Conservation (phyloP, 2,888 invertebrate genomes). For the Orthosia cruda region DNA sequence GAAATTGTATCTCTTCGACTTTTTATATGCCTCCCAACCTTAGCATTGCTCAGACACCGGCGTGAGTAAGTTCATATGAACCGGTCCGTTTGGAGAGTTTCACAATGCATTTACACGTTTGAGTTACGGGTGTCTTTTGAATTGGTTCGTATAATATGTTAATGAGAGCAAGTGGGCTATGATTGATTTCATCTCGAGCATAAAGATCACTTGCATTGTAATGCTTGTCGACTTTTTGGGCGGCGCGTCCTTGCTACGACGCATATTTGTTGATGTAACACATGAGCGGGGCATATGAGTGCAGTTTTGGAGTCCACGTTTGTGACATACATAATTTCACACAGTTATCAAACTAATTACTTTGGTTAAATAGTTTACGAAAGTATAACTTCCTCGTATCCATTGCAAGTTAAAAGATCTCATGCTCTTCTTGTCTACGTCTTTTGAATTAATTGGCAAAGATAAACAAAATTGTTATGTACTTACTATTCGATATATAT, state of each 20-base stretch:
- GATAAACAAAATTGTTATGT: no score
- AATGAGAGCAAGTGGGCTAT: constrained; percentile 79
- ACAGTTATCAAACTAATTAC: background rate
- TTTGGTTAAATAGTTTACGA: background rate
- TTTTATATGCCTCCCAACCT: constrained; percentile 82
- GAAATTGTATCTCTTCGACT: constrained; percentile 74
- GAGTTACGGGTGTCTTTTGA: constrained; percentile 60
- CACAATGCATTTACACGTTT: constrained; percentile 65
- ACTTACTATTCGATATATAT: no score
- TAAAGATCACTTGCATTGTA: constrained; percentile 87
- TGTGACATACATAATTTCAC: background rate
- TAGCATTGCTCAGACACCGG: constrained; percentile 74
- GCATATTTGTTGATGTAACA: constrained; percentile 47
- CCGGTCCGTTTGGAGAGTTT: constrained; percentile 76
- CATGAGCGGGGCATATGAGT: constrained; percentile 25
- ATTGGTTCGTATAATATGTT: constrained; percentile 75
- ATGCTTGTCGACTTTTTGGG: constrained; percentile 79
- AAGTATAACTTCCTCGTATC: background rate
- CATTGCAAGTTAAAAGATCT: background rate
- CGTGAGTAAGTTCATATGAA: constrained; percentile 73
- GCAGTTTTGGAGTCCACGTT: constrained; percentile 12
- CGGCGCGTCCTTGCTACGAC: constrained; percentile 76
- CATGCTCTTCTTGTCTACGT: no score
- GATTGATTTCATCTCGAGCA: constrained; percentile 83
- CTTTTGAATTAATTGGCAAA: no score